phyloP scores from a whole-genome alignment of 2,113 vertebrate genomes.

The Mystacornis crossleyi region DNA sequence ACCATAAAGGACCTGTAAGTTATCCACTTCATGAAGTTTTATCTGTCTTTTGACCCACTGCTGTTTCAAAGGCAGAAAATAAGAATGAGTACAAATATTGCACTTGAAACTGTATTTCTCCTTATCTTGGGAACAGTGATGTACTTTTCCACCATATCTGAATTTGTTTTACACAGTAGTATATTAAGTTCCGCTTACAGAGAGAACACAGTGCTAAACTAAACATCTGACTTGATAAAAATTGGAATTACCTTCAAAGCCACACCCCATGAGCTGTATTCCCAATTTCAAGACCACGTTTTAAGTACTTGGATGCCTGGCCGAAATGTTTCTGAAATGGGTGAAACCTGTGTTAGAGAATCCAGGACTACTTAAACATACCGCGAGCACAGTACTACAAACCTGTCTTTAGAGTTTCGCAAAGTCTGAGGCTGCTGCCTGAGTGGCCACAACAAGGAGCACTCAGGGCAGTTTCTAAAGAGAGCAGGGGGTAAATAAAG shows the following conservation, averaged over 20 bases:
- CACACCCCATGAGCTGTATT: not conserved
- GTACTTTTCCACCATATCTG: slow-evolving; percentile 9
- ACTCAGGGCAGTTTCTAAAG: not conserved
- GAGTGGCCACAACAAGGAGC: not conserved
- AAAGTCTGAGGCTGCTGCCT: not conserved
- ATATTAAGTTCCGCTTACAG: not conserved
- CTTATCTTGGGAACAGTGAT: slow-evolving; percentile 8
- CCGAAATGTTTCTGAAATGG: not conserved
- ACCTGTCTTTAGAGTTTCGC: not conserved
- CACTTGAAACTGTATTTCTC: not conserved
- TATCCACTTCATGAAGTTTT: not conserved
- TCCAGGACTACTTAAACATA: not conserved
- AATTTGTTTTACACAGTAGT: not conserved
- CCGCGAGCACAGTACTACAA: not conserved
- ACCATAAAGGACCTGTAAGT: not conserved
- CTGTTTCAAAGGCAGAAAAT: not conserved
- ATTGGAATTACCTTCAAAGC: not conserved
- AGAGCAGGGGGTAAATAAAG: not conserved
- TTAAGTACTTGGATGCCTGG: not conserved
- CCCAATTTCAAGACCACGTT: not conserved
- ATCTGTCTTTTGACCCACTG: not conserved
- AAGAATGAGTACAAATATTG: not conserved
- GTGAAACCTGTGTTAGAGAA: not conserved
- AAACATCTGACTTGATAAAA: slow-evolving; percentile 47
- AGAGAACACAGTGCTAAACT: not conserved